Base-by-base conservation (phyloP, 2,888 invertebrate genomes). In the Eupithecia inturbata region DNA sequence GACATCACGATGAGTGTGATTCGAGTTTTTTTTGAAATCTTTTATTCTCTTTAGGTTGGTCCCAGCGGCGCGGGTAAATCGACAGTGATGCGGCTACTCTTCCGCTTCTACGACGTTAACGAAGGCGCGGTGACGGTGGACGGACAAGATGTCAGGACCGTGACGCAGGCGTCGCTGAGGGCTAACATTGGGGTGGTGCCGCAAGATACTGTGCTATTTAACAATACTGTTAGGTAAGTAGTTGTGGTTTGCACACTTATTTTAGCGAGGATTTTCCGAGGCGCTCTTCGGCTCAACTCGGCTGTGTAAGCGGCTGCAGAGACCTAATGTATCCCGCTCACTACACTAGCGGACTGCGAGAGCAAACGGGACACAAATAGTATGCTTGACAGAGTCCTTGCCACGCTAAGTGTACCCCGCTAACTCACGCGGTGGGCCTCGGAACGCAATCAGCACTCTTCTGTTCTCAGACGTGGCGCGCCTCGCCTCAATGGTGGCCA, bases 171-270 rank as follows among this genome's bases (percentile, higher is more conserved):
- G 72, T 98, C 98, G 71, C 93, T 99, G 60, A 95, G 99, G 19
- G 95, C 96, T 81, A 96, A 96, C 67, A 98, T 99, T 82, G 98
- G 98, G 16, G 98, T 99, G 45, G 99, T 99, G 60, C 99, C 99
- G 1, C 99, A 99, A 89, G 99, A 99, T 86, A 99, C 99, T 0
- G 99, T 99, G 62, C 95, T 99, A 0, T 99, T 99, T 87, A 99
- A 99, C 88, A 98, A 98, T 85, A 96, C 97, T 53, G 98, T 99
- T 76, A 97, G 96, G 96, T 97, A 83, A 36, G 36, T 36, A 36
- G 36, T 1, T 3, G 36, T 36, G 9, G 0, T 7, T 31, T 31
- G 31, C 31, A 31, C 31, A 31, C 5, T 31, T 28, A 49, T 39
- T 45, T 3, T 45, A 1, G 16, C 0, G 6, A n/a, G n/a, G n/a